phyloP scores from a whole-genome alignment of 2,888 invertebrate genomes.

The Dioctria rufipes region DNA sequence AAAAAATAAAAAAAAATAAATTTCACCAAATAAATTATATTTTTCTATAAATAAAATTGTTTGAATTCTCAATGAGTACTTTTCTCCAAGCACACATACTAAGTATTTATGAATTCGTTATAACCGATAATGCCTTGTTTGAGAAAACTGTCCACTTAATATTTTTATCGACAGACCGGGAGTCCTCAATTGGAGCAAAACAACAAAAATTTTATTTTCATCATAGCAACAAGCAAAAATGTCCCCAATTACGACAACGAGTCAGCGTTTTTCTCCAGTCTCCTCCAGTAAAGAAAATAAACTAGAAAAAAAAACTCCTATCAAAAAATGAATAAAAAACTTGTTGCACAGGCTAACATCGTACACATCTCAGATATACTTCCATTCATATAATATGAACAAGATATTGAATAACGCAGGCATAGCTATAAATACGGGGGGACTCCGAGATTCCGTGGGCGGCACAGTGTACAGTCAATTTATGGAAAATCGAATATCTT shows the following conservation, averaged over 20 bases:
- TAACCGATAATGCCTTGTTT: no score
- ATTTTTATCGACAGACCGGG: no score
- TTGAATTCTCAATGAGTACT: no score
- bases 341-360: slow-evolving; percentile 26
- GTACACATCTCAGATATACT: background rate
- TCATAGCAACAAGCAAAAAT: slow-evolving; percentile 34
- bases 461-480: slow-evolving; percentile 2
- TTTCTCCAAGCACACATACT: no score
- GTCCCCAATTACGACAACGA: slow-evolving; percentile 22
- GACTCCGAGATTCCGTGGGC: background rate
- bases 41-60: no score
- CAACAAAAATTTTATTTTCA: background rate
- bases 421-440: slow-evolving; percentile 10
- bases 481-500: slow-evolving; percentile 29
- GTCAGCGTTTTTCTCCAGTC: slow-evolving; percentile 14
- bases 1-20: no score
- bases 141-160: no score
- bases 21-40: no score
- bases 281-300: background rate
- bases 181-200: no score
- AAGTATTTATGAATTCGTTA: no score
- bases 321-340: slow-evolving; percentile 26
- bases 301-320: background rate
- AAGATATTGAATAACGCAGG: slow-evolving; percentile 4
- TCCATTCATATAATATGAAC: background rate